Evolutionary conservation across 2,888 invertebrate genomes (phyloP).

Genomic region (Volucella inflata): DNA sequence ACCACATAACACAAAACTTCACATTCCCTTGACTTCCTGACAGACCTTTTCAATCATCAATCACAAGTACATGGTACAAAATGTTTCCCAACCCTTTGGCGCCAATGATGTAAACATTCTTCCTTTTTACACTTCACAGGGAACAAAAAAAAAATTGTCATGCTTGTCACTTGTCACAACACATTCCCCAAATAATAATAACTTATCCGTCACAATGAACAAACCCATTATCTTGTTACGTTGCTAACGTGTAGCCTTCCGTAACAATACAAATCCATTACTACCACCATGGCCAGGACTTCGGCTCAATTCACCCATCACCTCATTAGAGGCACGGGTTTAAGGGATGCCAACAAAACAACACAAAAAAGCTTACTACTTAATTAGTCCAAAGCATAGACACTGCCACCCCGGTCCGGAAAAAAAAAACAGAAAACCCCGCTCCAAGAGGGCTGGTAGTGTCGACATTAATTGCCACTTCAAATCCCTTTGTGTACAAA

Average conservation of each 20-base stretch:
- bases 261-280: constrained; percentile 57
- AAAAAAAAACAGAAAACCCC: constrained; percentile 11
- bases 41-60: no score
- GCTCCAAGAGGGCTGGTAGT: constrained; percentile 25
- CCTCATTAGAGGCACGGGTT: neutral
- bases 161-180: neutral
- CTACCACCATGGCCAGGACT: constrained; percentile 27
- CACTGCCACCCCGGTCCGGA: neutral
- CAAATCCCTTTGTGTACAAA: constrained; percentile 31
- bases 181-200: constrained; percentile 9
- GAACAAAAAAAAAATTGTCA: no score
- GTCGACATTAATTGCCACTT: constrained; percentile 63
- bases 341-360: constrained; percentile 4
- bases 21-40: no score
- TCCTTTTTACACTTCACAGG: no score
- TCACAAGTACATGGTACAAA: no score
- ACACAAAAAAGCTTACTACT: constrained; percentile 43
- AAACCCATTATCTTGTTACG: constrained; percentile 46
- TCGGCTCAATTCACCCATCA: neutral
- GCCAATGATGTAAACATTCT: no score
- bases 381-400: constrained; percentile 51
- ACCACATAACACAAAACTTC: no score
- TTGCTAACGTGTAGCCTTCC: constrained; percentile 17
- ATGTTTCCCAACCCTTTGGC: no score
- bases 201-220: constrained; percentile 38